phyloP scores from a whole-genome alignment of 2,113 vertebrate species.

The Mus spicilegus region DNA sequence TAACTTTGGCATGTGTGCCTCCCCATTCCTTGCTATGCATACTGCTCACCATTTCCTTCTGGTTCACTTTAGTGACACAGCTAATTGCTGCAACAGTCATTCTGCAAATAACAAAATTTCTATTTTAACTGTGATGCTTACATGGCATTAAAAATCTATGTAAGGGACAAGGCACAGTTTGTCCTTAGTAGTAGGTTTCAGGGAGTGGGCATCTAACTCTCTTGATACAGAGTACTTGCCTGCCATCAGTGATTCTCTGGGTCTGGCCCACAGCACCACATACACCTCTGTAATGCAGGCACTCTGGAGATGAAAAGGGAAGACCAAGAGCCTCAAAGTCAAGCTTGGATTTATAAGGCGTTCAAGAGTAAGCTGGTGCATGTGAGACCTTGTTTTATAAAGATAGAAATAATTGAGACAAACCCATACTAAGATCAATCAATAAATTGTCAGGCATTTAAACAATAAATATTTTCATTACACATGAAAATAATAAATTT shows the following conservation, averaged over 20 bases:
- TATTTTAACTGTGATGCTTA: neutral
- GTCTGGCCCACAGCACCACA: neutral
- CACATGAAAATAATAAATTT: neutral
- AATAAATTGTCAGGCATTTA: neutral
- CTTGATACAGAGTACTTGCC: neutral
- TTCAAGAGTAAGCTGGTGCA: neutral
- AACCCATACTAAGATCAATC: neutral
- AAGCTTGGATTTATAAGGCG: neutral
- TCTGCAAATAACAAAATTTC: neutral
- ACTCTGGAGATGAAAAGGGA: neutral
- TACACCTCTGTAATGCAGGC: neutral
- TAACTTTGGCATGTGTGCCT: neutral
- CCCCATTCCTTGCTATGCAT: neutral
- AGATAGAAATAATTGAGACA: neutral
- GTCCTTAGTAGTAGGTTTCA: neutral
- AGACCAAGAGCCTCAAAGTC: neutral
- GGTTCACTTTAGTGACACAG: neutral
- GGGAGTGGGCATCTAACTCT: neutral
- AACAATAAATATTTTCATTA: neutral
- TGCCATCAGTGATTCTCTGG: neutral
- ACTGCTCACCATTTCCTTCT: neutral
- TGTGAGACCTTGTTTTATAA: neutral
- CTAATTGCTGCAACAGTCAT: neutral
- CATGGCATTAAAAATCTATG: neutral
- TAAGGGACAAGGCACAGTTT: neutral